Evolutionary conservation across 2,888 invertebrate genomes (phyloP), one percentile per base, ranked within the genome.

Genomic region (Drosophila sordidula): DNA sequence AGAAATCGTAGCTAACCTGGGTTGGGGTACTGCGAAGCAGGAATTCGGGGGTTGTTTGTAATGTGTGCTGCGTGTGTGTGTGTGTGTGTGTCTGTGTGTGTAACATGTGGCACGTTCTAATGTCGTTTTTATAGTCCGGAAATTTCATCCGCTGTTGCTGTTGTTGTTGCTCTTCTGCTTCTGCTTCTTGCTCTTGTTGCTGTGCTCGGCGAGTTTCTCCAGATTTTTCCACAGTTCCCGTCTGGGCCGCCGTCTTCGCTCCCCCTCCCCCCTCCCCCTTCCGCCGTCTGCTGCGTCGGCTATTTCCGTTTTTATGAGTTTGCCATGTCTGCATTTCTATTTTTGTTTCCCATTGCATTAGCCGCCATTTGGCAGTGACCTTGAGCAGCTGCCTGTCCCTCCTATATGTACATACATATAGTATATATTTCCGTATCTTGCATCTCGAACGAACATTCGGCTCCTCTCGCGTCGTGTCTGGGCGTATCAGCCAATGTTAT

Each of bases 331-430:
- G 73, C 67, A 55, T 70, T 76, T 75, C 61, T 63, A 74, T 66
- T 71, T 75, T 12, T 26, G 36, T 22, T 50, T 50, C 14, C 41
- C 50, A 54, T 63, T 70, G 64, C 76, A 70, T 58, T 54, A n/a
- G 34, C 50, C 36, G 49, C 36, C 57, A 55, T 61, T 80, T 78
- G 80, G 55, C 84, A 87, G 42, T 80, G 82, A 83, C 83, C 83
- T 83, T 83, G 87, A 81, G 58, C 69, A 75, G 46, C 70, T 66
- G 45, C 39, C 49, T 44, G 39, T 39, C 36, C 34, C 12, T 12
- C 12, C 34, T 34, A 34, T 12, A 34, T 12, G 4, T 4, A 12
- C 6, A 32, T 11, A 11, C 1, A 32, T 32, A 4, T 11, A 32
- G n/a, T 34, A 34, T 12, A 12, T 12, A 12, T 34, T 12, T 34